These are phyloP conservation scores for Clitarchus hookeri DNA, from an alignment of 2,888 invertebrate genomes.

Conservation along the genomic window DNA sequence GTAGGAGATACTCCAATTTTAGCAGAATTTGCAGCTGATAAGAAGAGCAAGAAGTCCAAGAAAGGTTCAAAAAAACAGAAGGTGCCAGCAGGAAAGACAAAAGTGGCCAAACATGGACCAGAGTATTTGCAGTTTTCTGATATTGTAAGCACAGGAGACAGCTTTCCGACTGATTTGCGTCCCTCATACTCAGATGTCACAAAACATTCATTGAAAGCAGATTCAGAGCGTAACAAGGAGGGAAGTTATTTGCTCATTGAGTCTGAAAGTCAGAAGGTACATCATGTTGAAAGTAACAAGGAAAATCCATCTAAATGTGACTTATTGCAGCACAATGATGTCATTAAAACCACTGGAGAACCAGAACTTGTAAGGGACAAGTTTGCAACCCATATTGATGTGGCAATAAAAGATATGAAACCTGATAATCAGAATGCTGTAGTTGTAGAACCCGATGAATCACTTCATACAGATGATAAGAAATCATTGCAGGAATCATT, in stretches of 20 bases:
- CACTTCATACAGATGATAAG: background rate
- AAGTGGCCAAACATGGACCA: background rate
- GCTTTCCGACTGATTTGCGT: background rate
- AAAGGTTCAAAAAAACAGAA: conserved; percentile 53
- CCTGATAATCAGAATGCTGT: background rate
- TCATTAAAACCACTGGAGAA: background rate
- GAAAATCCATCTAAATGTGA: background rate
- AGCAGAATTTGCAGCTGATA: conserved; percentile 47
- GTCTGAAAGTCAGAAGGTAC: background rate
- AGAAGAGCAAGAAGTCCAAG: conserved; percentile 52
- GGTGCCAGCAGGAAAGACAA: conserved; percentile 22
- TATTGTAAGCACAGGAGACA: background rate
- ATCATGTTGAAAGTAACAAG: too few species aligned
- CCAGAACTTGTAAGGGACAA: background rate
- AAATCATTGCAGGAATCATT: background rate
- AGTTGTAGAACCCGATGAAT: background rate
- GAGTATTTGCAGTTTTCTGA: background rate
- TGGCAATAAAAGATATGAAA: background rate
- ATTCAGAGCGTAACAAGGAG: background rate
- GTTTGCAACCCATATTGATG: background rate
- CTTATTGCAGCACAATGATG: background rate
- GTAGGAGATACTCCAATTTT: conserved; percentile 32
- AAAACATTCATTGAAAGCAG: background rate
- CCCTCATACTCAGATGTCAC: conserved; percentile 25
- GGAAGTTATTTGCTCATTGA: background rate